A percentile compares a stretch with the other conserved stretches of the same genome.
Conservation (phyloP, 2,113 vertebrate species). For the Corvus hawaiiensis region DNA sequence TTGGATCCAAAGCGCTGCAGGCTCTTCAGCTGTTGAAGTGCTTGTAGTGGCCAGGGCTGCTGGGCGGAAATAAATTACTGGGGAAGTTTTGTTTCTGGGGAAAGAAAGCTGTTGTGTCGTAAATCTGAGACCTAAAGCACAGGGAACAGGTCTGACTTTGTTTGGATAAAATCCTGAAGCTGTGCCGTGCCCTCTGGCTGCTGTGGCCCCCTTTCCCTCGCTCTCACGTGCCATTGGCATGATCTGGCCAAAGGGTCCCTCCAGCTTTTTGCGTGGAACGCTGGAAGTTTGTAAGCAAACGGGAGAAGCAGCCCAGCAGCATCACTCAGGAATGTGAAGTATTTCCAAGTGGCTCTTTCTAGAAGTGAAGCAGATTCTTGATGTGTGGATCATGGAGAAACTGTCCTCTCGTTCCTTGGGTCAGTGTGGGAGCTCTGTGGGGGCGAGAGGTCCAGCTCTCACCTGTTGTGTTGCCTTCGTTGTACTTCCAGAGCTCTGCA, state of each 20-base stretch:
- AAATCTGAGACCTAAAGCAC: not conserved
- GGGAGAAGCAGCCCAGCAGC: not conserved
- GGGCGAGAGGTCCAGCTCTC: not conserved
- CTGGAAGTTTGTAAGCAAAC: not conserved
- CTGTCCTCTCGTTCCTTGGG: not conserved
- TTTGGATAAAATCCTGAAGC: constrained; percentile 16
- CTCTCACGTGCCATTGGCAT: not conserved
- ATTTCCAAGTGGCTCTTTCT: constrained; percentile 23
- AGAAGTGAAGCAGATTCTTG: constrained; percentile 39
- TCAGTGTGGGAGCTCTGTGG: not conserved
- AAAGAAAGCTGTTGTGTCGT: not conserved
- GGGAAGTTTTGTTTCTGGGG: constrained; percentile 11
- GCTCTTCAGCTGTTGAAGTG: not conserved
- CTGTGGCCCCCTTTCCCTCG: not conserved
- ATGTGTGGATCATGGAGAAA: not conserved
- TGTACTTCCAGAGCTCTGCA: not conserved
- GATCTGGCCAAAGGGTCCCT: not conserved
- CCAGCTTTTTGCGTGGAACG: not conserved
- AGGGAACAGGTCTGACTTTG: not conserved
- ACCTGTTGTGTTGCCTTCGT: not conserved
- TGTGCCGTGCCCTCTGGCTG: not conserved
- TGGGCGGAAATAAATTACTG: not conserved
- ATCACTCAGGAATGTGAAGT: constrained; percentile 10
- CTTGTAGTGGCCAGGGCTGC: not conserved
- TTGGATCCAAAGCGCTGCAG: not conserved